A percentile compares a stretch with the other conserved stretches of the same genome.
These are phyloP conservation scores for Anas capensis DNA, from an alignment of 2,797 vertebrate genomes.

Conservation along the genomic window DNA sequence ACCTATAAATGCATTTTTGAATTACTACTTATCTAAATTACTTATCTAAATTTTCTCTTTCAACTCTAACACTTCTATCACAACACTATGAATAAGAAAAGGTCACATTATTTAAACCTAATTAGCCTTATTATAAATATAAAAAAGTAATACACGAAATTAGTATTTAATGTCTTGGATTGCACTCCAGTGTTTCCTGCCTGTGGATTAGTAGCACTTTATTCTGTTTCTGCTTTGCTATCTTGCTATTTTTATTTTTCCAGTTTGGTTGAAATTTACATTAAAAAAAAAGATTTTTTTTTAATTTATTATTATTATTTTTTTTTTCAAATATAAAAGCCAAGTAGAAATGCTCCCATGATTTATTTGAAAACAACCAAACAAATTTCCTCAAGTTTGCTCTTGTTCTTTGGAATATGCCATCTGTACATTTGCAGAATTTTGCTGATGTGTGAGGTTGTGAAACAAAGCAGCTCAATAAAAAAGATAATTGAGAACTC, in stretches of 20 bases:
- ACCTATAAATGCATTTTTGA: neutral
- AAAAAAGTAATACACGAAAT: neutral
- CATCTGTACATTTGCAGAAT: conserved; percentile 48
- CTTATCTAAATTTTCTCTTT: neutral
- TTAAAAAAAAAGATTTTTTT: neutral
- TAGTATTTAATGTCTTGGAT: neutral
- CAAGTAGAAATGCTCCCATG: neutral
- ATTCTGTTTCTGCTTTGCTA: neutral
- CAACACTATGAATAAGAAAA: conserved; percentile 35
- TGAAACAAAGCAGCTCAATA: conserved; percentile 42
- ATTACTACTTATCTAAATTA: neutral
- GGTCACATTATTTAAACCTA: conserved; percentile 49
- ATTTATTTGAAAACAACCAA: conserved; percentile 38
- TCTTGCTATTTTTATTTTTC: neutral
- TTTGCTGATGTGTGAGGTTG: conserved; percentile 51
- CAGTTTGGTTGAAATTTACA: neutral
- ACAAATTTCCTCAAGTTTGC: conserved; percentile 23
- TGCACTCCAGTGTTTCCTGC: neutral
- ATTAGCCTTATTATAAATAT: neutral
- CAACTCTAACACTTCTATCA: neutral
- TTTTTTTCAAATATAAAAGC: neutral
- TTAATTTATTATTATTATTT: too few species aligned
- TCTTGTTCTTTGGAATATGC: conserved; percentile 5
- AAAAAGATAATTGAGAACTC: conserved; percentile 50
- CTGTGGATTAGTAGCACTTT: neutral